phyloP scores from a whole-genome alignment of 2,113 vertebrate genomes.

The Ochotona curzoniae region DNA sequence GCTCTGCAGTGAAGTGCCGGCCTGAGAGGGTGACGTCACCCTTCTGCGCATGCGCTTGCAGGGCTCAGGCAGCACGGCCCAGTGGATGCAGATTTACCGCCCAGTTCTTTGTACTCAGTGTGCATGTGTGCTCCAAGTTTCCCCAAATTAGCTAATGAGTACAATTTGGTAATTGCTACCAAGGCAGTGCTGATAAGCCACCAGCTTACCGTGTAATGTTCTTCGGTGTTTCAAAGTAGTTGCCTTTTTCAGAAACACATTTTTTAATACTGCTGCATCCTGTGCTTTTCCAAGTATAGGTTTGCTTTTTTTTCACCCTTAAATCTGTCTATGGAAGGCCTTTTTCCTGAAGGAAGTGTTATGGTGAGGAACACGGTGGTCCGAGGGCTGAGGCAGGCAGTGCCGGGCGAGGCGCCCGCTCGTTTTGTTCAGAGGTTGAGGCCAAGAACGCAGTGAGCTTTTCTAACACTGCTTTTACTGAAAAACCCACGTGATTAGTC shows the following conservation, averaged over 20 bases:
- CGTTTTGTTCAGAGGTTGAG: neutral
- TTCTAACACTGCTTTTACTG: neutral
- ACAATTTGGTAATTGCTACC: constrained; percentile 48
- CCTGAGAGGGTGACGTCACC: constrained; percentile 84
- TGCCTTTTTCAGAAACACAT: neutral
- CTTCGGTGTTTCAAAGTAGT: constrained; percentile 21
- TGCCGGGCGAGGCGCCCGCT: neutral
- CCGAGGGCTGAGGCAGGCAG: neutral
- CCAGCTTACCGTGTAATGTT: neutral
- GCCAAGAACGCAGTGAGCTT: neutral
- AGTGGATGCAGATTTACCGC: constrained; percentile 59
- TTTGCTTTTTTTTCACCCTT: neutral
- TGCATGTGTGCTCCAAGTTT: neutral
- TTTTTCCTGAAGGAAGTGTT: neutral
- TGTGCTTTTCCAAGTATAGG: constrained; percentile 35
- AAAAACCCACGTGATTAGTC: neutral
- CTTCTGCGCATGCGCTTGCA: constrained; percentile 54
- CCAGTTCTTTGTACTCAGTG: constrained; percentile 54
- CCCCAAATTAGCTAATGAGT: constrained; percentile 25
- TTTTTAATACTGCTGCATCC: constrained; percentile 29
- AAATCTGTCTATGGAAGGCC: constrained; percentile 9
- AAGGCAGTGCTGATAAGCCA: neutral
- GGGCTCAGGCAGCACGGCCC: constrained; percentile 17
- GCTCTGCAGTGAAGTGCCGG: constrained; percentile 68
- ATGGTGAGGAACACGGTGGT: constrained; percentile 34